A percentile compares a stretch with the other conserved stretches of the same genome.
Conservation (phyloP, 2,113 vertebrate genomes). For the Chlorocebus sabaeus region DNA sequence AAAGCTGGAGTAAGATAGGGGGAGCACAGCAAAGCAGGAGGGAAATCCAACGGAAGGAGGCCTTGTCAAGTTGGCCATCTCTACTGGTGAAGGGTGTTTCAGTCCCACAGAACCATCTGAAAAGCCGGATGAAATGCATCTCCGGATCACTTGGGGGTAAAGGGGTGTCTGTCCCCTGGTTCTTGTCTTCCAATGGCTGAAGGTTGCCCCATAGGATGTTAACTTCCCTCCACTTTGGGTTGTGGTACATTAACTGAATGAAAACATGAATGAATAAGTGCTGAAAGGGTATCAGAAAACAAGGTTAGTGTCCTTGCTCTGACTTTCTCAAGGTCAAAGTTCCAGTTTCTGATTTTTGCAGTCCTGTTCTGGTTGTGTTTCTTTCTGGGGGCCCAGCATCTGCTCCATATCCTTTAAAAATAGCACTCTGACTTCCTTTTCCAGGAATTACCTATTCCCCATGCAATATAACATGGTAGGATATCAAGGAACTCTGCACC, state of each 20-base stretch:
- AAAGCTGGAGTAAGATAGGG: not conserved
- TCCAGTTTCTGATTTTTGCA: not conserved
- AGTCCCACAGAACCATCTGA: not conserved
- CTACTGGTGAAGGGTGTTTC: not conserved
- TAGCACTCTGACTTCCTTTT: not conserved
- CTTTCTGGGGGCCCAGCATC: not conserved
- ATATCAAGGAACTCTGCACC: not conserved
- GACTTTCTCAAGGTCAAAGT: not conserved
- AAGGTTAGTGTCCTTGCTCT: not conserved
- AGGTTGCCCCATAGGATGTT: not conserved
- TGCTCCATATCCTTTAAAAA: not conserved
- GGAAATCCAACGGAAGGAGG: not conserved
- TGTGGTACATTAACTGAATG: no score
- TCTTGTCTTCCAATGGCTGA: not conserved
- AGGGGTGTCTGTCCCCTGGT: not conserved
- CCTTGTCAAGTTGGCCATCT: not conserved
- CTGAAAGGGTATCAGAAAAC: not conserved
- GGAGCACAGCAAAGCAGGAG: not conserved
- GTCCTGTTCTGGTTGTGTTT: not conserved
- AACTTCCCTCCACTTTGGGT: not conserved
- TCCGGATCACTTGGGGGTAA: not conserved
- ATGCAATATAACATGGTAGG: not conserved
- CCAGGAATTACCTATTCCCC: not conserved
- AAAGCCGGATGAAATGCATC: not conserved
- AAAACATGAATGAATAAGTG: not conserved